These are phyloP conservation scores for Euzetes globulus DNA, from an alignment of 2,888 invertebrate species.

Conservation along the genomic window DNA sequence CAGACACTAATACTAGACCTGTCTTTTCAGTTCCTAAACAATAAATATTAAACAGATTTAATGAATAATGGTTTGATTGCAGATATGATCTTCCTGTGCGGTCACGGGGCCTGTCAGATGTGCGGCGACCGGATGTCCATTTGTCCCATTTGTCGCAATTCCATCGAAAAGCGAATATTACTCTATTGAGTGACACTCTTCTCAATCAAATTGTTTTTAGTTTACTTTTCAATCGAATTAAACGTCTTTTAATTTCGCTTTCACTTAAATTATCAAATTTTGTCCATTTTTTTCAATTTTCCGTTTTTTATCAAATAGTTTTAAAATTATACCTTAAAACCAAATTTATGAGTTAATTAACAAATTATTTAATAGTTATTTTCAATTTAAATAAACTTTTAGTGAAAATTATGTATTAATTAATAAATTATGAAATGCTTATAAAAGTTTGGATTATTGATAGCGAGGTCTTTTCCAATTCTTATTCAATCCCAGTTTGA, in stretches of 20 bases:
- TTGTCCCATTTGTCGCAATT: conserved; percentile 94
- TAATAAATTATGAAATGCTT: too few relatives aligned
- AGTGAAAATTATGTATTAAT: background rate
- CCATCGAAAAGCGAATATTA: conserved; percentile 88
- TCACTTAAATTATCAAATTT: too few relatives aligned
- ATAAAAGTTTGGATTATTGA: too few relatives aligned
- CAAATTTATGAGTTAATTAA: too few relatives aligned
- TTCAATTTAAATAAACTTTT: background rate
- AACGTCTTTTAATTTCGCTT: too few relatives aligned
- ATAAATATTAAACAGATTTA: background rate
- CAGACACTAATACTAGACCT: too few relatives aligned
- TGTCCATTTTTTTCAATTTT: too few relatives aligned
- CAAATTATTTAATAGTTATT: too few relatives aligned
- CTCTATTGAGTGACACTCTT: conserved; percentile 57
- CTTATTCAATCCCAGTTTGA: background rate
- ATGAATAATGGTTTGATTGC: background rate
- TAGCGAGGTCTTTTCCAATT: background rate
- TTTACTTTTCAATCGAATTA: background rate
- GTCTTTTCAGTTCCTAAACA: background rate
- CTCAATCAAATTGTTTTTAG: background rate
- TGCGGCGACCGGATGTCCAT: conserved; percentile 96
- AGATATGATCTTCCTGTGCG: conserved; percentile 94
- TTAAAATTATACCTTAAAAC: too few relatives aligned
- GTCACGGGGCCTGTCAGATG: conserved; percentile 96
- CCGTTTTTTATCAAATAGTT: too few relatives aligned